A percentile compares a stretch with the other conserved stretches of the same genome.
phyloP scores from a whole-genome alignment of 2,113 vertebrate genomes.

The Bombycilla garrulus region DNA sequence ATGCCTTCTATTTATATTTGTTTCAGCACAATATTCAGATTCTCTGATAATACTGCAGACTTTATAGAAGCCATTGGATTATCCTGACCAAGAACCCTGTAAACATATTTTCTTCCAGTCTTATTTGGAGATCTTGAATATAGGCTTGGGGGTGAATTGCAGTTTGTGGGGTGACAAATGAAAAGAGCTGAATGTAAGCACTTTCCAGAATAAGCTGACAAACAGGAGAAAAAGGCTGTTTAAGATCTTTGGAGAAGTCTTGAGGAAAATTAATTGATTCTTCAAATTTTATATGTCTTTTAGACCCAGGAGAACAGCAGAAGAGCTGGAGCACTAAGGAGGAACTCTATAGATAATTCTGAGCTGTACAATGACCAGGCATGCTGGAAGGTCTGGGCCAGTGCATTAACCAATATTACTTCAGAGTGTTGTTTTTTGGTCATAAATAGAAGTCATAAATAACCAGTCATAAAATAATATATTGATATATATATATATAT shows the following conservation, averaged over 20 bases:
- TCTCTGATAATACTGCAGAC: background rate
- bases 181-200: background rate
- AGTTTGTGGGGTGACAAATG: background rate
- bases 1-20: background rate
- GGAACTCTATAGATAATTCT: background rate
- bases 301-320: background rate
- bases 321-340: background rate
- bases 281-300: background rate
- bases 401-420: background rate
- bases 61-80: background rate
- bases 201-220: background rate
- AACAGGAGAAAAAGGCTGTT: background rate
- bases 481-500: too few species aligned
- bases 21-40: background rate
- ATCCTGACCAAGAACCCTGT: background rate
- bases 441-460: background rate
- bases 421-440: background rate
- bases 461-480: background rate
- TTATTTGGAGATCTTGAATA: rapidly evolving
- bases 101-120: background rate
- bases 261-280: background rate
- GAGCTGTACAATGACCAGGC: background rate
- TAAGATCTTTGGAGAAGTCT: background rate
- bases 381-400: background rate
- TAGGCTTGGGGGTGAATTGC: background rate